phyloP scores from a whole-genome alignment of 2,797 vertebrate species.

The Sylvilagus floridanus region DNA sequence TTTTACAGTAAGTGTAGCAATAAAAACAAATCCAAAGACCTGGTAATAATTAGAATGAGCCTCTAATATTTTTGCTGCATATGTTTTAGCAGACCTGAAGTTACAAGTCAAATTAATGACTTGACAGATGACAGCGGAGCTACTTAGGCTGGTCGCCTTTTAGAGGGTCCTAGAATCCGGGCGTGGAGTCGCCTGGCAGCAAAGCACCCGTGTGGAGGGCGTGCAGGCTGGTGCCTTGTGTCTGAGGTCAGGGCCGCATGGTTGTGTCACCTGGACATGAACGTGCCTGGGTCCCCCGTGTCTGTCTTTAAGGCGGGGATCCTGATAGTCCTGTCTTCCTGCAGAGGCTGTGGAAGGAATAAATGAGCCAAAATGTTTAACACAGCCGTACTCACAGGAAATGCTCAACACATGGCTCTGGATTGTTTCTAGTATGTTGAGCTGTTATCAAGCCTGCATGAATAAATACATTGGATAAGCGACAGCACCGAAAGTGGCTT shows the following conservation, averaged over 20 bases:
- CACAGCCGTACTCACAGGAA: background rate
- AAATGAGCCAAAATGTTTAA: background rate
- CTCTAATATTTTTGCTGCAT: background rate
- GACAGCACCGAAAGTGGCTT: background rate
- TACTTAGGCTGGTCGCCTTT: background rate
- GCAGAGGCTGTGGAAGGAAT: background rate
- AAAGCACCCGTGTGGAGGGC: background rate
- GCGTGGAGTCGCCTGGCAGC: background rate
- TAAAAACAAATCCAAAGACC: background rate
- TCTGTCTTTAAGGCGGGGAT: background rate
- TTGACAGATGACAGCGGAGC: background rate
- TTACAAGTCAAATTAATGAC: background rate
- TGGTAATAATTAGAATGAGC: background rate
- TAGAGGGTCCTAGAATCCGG: background rate
- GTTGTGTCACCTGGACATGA: background rate
- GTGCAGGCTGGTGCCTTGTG: background rate
- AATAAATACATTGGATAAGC: background rate
- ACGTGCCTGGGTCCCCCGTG: background rate
- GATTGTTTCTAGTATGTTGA: background rate
- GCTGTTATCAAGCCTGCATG: background rate
- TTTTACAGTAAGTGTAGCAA: conserved; percentile 33
- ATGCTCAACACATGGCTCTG: background rate
- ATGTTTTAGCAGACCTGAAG: background rate
- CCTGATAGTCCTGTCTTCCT: background rate
- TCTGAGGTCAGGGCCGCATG: background rate